Evolutionary conservation across 2,113 vertebrate species (phyloP), one percentile per base, ranked within the genome.

Genomic region (Saguinus midas): DNA sequence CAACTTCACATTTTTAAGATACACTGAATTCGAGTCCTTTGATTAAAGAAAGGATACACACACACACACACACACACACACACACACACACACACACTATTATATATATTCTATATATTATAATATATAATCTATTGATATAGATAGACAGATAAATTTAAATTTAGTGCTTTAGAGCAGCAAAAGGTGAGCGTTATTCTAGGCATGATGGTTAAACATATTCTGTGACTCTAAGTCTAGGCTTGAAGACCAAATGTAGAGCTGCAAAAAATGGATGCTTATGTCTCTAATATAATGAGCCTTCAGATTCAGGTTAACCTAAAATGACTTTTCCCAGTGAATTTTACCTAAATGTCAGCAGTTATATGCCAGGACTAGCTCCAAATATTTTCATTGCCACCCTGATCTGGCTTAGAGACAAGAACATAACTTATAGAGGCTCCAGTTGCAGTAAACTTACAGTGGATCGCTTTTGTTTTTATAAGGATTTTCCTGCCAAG

Each of bases 281-380:
- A 73, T 96, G 96, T 90, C 96, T 95, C 92, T 66, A 84, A 90
- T 70, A 98, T 96, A 98, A 96, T 80, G 94, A 97, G 95, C 82
- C 97, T 1, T 95, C 84, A 97, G 97, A 97, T 97, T 70, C 97
- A 96, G 72, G 89, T 97, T 98, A 98, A 98, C 52, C 84, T 95
- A 97, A 97, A 92, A 96, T 52, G 96, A 81, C 87, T 97, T 90
- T 97, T 94, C 86, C 79, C 79, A 95, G 95, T 90, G 85, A 84
- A 81, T 98, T 95, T 96, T 97, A 98, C 97, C 96, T 97, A 96
- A 96, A 97, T 96, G 97, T 98, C 96, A 97, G 96, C 97, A 78
- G 68, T 70, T 88, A 86, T 55, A 14, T 85, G 91, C 95, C 97
- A 98, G 97, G 97, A 98, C 93, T 72, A 90, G 90, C 83, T 98